Evolutionary conservation across 1,140 invertebrate species (phyloP).

Genomic region (Cephus cinctus): DNA sequence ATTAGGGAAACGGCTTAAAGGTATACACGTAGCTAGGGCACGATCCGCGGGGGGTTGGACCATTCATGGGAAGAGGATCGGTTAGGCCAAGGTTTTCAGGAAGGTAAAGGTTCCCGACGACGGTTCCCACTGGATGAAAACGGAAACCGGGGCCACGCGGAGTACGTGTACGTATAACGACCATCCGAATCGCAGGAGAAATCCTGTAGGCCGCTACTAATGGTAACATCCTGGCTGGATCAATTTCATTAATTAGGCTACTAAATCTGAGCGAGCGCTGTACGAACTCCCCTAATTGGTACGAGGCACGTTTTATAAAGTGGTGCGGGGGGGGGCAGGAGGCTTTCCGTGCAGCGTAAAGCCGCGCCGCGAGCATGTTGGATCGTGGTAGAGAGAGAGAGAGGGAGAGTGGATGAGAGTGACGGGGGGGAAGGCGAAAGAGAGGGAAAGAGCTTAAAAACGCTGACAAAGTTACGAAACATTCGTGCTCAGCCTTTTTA

Average conservation of each 20-base stretch:
- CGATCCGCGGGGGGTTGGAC: background rate
- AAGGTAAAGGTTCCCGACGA: background rate
- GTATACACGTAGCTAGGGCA: background rate
- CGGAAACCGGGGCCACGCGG: constrained; percentile 10
- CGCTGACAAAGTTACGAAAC: constrained; percentile 51
- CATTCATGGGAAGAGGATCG: background rate
- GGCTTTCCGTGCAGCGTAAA: too few species aligned
- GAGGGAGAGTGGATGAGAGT: background rate
- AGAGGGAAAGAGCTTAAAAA: constrained; percentile 39
- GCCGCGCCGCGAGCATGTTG: too few species aligned
- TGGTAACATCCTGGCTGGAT: constrained; percentile 35
- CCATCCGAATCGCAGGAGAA: constrained; percentile 19
- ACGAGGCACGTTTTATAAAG: constrained; percentile 38
- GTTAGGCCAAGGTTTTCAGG: background rate
- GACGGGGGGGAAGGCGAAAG: constrained; percentile 8
- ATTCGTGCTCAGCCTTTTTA: constrained; percentile 35
- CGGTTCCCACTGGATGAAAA: constrained; percentile 12
- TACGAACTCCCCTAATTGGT: constrained; percentile 42
- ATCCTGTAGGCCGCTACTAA: constrained; percentile 22
- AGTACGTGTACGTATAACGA: constrained; percentile 6
- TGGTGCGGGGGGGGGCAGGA: constrained; percentile 16
- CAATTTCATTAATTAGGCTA: constrained; percentile 51
- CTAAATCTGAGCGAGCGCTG: constrained; percentile 37
- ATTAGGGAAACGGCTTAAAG: constrained; percentile 6
- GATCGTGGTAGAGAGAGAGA: background rate